Conservation (phyloP, 2,113 vertebrate genomes). For the Chiloscyllium plagiosum region DNA sequence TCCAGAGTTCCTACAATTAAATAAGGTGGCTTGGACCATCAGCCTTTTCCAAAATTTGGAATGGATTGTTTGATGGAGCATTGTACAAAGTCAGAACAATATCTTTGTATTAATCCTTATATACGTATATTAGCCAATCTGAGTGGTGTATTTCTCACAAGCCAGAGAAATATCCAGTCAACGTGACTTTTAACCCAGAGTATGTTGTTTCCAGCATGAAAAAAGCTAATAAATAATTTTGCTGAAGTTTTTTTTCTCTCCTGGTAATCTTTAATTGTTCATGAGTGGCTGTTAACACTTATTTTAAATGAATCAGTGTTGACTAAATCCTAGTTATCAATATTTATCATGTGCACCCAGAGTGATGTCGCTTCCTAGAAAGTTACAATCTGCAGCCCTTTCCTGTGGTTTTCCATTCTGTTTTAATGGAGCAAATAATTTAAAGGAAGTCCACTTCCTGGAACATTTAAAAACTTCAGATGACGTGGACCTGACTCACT, state of each 20-base stretch:
- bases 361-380: conserved; percentile 21
- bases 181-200: not conserved
- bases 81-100: not conserved
- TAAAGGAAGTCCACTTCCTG: conserved; percentile 37
- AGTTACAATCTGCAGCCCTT: conserved; percentile 4
- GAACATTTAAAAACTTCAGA: not conserved
- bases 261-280: not conserved
- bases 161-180: not conserved
- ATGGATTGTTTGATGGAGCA: not conserved
- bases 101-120: not conserved
- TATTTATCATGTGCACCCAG: not conserved
- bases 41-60: not conserved
- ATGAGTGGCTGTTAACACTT: not conserved
- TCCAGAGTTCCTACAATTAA: not conserved
- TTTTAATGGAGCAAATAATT: conserved; percentile 10
- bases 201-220: not conserved
- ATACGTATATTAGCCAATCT: not conserved
- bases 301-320: not conserved
- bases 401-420: conserved; percentile 10
- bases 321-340: not conserved
- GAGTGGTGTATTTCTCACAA: not conserved
- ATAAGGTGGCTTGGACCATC: not conserved
- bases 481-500: conserved; percentile 31
- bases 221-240: not conserved
- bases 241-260: not conserved